Evolutionary conservation across 53 echinoderm and acorn worm genomes (phyloP).

Genomic region (Crossaster papposus): DNA sequence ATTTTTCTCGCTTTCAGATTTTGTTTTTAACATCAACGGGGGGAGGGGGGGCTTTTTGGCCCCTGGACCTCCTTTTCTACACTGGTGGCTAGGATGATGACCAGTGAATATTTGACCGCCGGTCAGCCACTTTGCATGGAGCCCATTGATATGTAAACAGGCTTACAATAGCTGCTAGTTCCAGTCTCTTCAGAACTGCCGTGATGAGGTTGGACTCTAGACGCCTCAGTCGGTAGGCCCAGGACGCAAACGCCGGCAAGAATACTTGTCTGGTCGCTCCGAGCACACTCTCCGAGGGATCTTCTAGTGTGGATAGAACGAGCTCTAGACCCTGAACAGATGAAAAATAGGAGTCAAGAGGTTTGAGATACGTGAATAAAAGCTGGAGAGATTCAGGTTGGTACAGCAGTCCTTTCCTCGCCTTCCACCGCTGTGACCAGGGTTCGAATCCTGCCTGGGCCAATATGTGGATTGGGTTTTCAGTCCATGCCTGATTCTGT

Average conservation of each 20-base stretch:
- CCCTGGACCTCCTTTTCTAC: too few relatives aligned
- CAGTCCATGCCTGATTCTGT: too few relatives aligned
- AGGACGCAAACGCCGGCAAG: constrained; percentile 87
- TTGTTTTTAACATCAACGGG: too few relatives aligned
- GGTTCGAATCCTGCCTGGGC: too few relatives aligned
- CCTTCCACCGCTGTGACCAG: too few relatives aligned
- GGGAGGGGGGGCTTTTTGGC: too few relatives aligned
- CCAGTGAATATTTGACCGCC: too few relatives aligned
- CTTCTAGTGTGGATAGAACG: constrained; percentile 76
- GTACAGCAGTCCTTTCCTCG: too few relatives aligned
- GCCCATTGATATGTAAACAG: background rate
- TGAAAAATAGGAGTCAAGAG: background rate
- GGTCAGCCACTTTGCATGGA: background rate
- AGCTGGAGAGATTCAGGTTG: too few relatives aligned
- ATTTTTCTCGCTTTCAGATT: too few relatives aligned
- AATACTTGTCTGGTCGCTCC: constrained; percentile 83
- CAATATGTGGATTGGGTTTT: too few relatives aligned
- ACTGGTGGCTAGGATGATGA: too few relatives aligned
- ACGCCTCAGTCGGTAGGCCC: constrained; percentile 87
- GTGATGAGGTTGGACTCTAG: constrained; percentile 89
- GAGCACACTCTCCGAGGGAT: constrained; percentile 74
- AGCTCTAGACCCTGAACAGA: constrained; percentile 84
- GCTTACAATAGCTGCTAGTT: constrained; percentile 90
- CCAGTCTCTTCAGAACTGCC: constrained; percentile 78
- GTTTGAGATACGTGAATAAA: background rate